A percentile compares a stretch with the other conserved stretches of the same genome.
Evolutionary conservation across 1,140 invertebrate species (phyloP).

Genomic region (Lordiphosa stackelbergi): DNA sequence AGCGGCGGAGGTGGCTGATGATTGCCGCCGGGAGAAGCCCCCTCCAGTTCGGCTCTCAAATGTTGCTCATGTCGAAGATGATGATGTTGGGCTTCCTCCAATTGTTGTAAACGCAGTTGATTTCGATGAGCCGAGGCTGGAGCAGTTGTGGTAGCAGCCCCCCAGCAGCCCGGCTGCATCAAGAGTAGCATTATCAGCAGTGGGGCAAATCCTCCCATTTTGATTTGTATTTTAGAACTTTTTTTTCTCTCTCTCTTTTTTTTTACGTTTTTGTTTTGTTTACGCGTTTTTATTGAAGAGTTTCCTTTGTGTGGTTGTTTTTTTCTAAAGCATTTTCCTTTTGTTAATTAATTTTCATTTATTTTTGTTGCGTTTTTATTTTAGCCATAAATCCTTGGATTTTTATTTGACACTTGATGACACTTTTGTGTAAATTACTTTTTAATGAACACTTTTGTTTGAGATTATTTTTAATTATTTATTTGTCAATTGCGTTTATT

Average conservation of each 20-base stretch:
- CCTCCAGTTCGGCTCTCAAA: constrained; percentile 51
- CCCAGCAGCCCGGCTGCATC: constrained; percentile 14
- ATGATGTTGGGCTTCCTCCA: constrained; percentile 60
- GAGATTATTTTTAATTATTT: background rate
- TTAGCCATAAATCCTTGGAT: constrained; percentile 3
- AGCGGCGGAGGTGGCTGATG: constrained; percentile 18
- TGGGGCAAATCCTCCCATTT: constrained; percentile 6
- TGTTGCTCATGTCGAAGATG: constrained; percentile 62
- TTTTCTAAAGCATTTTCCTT: constrained; percentile 27
- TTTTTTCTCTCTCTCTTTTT: constrained; percentile 4
- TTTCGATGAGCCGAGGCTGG: constrained; percentile 13
- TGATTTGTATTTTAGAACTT: constrained; percentile 7
- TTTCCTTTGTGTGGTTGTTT: constrained; percentile 30
- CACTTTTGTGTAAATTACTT: constrained; percentile 11
- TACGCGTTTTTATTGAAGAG: constrained; percentile 15
- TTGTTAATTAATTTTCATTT: constrained; percentile 19
- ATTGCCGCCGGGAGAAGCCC: constrained; percentile 10
- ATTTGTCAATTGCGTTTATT: background rate
- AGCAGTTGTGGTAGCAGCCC: constrained; percentile 28
- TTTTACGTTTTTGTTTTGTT: constrained; percentile 9
- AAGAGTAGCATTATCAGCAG: constrained; percentile 19
- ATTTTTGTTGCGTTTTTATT: constrained; percentile 11
- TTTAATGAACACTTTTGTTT: constrained; percentile 14
- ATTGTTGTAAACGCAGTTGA: constrained; percentile 45
- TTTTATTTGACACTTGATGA: constrained; percentile 38